Conservation (phyloP, 1,140 invertebrate genomes). For the Matsumurasca onukii region DNA sequence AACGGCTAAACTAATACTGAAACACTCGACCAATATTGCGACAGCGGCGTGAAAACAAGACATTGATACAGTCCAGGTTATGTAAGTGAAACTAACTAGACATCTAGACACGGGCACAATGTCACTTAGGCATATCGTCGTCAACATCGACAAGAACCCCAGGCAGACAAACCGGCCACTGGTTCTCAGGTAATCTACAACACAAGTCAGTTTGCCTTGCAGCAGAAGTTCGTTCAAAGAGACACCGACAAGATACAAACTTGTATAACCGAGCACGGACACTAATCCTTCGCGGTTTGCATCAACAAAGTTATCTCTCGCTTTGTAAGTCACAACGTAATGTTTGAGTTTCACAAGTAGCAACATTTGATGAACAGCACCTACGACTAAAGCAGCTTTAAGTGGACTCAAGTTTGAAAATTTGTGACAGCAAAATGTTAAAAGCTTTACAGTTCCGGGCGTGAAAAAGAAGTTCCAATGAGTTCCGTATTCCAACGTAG, state of each 20-base stretch:
- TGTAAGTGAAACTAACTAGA: slow-evolving; percentile 75
- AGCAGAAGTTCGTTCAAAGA: slow-evolving; percentile 63
- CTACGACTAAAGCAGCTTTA: slow-evolving; percentile 52
- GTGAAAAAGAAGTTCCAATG: slow-evolving; percentile 99
- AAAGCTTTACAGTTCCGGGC: slow-evolving; percentile 77
- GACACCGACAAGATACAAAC: slow-evolving; percentile 75
- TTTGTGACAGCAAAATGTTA: slow-evolving; percentile 59
- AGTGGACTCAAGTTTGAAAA: neutral
- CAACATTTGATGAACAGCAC: slow-evolving; percentile 67
- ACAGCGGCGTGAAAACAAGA: slow-evolving; percentile 43
- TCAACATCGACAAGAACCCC: slow-evolving; percentile 51
- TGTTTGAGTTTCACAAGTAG: slow-evolving; percentile 62
- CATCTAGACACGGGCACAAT: slow-evolving; percentile 62
- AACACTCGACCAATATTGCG: slow-evolving; percentile 36
- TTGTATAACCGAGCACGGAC: slow-evolving; percentile 80
- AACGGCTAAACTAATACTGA: neutral
- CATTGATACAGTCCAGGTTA: slow-evolving; percentile 69
- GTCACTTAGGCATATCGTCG: slow-evolving; percentile 51
- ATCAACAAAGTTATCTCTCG: slow-evolving; percentile 62
- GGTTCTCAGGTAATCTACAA: slow-evolving; percentile 42
- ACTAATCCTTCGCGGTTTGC: slow-evolving; percentile 90
- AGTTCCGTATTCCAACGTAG: slow-evolving; percentile 88
- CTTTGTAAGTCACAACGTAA: slow-evolving; percentile 67
- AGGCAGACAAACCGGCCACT: slow-evolving; percentile 48
- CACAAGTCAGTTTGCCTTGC: slow-evolving; percentile 43